Conservation (phyloP, 2,888 invertebrate genomes). For the Xestoiulus laeticollis region DNA sequence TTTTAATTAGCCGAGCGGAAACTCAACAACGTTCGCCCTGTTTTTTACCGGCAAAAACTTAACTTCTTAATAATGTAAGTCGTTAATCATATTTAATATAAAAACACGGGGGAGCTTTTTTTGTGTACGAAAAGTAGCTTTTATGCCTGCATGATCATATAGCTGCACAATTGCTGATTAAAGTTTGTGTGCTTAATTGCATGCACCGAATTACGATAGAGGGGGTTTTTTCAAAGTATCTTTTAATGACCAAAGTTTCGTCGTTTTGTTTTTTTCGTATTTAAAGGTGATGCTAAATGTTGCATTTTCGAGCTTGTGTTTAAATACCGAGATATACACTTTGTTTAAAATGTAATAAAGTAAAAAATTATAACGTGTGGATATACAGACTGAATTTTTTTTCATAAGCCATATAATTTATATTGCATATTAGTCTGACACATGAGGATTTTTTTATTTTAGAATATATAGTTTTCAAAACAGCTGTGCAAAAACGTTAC, state of each 20-base stretch:
- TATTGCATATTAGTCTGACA: no score
- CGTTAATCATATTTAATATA: conserved; percentile 33
- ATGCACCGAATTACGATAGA: neutral
- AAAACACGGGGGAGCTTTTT: neutral
- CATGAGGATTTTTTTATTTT: no score
- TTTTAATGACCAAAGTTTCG: conserved; percentile 18
- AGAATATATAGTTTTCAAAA: no score
- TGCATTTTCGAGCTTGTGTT: no score
- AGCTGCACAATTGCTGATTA: conserved; percentile 37
- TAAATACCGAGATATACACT: no score
- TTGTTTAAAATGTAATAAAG: no score
- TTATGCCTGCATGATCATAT: conserved; percentile 17
- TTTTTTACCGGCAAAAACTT: conserved; percentile 7
- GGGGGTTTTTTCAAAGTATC: neutral
- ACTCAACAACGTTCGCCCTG: conserved; percentile 10
- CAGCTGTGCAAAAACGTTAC: no score
- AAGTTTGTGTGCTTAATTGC: conserved; percentile 22
- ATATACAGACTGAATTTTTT: no score
- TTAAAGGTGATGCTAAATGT: neutral
- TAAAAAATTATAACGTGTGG: no score
- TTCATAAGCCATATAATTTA: no score
- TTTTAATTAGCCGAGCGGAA: conserved; percentile 37
- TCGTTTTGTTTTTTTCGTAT: neutral
- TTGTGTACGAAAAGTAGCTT: neutral
- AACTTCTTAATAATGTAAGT: conserved; percentile 11